These are phyloP conservation scores for Drosophila ohnishii DNA, from an alignment of 1,140 invertebrate species.

Conservation along the genomic window DNA sequence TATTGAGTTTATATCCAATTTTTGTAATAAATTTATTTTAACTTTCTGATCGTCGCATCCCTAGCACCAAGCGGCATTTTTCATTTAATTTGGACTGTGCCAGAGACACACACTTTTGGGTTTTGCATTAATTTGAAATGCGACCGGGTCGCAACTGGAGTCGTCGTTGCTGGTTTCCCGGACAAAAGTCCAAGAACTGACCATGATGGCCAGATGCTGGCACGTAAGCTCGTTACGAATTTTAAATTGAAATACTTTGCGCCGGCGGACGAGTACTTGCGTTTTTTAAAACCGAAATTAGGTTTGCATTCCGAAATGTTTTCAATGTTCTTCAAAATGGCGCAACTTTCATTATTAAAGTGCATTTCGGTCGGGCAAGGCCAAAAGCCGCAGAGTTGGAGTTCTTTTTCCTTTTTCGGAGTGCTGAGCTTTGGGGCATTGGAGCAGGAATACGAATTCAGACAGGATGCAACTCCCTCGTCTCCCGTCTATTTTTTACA, in stretches of 20 bases:
- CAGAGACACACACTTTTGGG: slow-evolving; percentile 34
- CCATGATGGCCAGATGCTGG: slow-evolving; percentile 42
- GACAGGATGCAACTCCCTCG: slow-evolving; percentile 58
- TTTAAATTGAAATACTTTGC: slow-evolving; percentile 77
- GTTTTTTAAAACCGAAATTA: slow-evolving; percentile 65
- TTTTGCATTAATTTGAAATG: slow-evolving; percentile 52
- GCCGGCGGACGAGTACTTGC: slow-evolving; percentile 49
- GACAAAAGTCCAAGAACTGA: slow-evolving; percentile 25
- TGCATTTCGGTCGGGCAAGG: slow-evolving; percentile 61
- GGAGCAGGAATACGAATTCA: slow-evolving; percentile 24
- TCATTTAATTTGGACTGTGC: slow-evolving; percentile 35
- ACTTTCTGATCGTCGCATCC: slow-evolving; percentile 12
- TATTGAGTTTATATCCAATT: too few species aligned
- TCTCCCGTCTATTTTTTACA: slow-evolving; percentile 51
- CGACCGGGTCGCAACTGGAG: slow-evolving; percentile 6
- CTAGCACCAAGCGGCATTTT: slow-evolving; percentile 8
- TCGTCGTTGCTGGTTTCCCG: slow-evolving; percentile 19
- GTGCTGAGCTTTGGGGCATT: slow-evolving; percentile 40
- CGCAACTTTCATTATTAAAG: slow-evolving; percentile 79
- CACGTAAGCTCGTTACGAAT: slow-evolving; percentile 64
- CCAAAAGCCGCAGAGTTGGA: slow-evolving; percentile 50
- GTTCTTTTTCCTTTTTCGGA: neutral
- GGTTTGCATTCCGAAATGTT: slow-evolving; percentile 68
- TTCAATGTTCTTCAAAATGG: slow-evolving; percentile 52
- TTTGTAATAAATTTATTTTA: slow-evolving; percentile 6